Conservation (phyloP, 92 coral and sea anemone species). For the Actinostola sp. region DNA sequence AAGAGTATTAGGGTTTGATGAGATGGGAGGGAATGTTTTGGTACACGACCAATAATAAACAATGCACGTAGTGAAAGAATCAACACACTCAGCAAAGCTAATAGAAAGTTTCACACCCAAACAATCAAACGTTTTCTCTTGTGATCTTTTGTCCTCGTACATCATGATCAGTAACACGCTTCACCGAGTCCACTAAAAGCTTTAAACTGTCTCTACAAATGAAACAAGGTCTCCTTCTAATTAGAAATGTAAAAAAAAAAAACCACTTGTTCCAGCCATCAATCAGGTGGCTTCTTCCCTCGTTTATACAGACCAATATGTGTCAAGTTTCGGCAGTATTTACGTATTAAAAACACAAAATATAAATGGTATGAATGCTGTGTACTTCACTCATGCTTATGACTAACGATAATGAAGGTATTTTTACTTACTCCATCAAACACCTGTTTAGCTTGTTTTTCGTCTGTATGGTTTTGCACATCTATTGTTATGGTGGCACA, state of each 20-base stretch:
- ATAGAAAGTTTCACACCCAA: constrained; percentile 2
- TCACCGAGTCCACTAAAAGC: neutral
- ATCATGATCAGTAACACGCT: neutral
- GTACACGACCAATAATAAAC: constrained; percentile 71
- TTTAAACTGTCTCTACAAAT: too few relatives aligned
- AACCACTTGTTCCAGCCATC: neutral
- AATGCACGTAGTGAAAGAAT: constrained; percentile 70
- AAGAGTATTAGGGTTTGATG: constrained; percentile 73
- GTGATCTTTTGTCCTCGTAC: neutral
- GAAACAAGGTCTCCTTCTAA: neutral
- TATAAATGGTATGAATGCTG: too few relatives aligned
- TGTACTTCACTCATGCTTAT: too few relatives aligned
- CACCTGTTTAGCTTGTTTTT: too few relatives aligned
- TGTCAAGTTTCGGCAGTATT: too few relatives aligned
- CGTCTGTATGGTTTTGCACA: too few relatives aligned
- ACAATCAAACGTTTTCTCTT: constrained; percentile 15
- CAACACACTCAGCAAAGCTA: constrained; percentile 27
- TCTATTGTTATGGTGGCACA: too few relatives aligned
- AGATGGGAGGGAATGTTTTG: constrained; percentile 86
- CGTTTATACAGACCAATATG: constrained; percentile 6
- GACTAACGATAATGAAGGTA: too few relatives aligned
- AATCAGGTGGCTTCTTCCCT: constrained; percentile 14
- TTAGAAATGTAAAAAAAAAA: neutral
- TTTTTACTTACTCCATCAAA: too few relatives aligned
- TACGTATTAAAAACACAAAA: too few relatives aligned